Percentiles rank a stretch among this genome's conserved stretches.
phyloP scores from a whole-genome alignment of 2,797 vertebrate species.

The Chrosomus eos region DNA sequence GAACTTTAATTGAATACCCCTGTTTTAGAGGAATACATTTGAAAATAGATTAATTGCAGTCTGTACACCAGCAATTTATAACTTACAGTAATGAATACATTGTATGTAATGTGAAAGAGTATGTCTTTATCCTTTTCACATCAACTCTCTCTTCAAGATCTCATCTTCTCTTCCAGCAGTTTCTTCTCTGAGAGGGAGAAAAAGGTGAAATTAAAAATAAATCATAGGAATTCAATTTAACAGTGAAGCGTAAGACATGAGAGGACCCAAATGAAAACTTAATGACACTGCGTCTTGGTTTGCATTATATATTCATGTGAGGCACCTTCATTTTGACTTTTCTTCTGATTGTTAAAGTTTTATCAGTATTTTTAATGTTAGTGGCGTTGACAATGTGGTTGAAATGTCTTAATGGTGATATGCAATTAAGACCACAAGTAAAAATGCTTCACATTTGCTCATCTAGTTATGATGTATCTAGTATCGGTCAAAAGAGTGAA shows the following conservation, averaged over 20 bases:
- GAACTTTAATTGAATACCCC: not conserved
- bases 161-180: not conserved
- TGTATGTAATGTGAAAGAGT: not conserved
- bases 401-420: not conserved
- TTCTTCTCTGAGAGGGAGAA: constrained; percentile 1
- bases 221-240: constrained; percentile 28
- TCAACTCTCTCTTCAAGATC: not conserved
- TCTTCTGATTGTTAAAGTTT: constrained; percentile 15
- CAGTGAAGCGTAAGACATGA: constrained; percentile 27
- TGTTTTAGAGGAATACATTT: not conserved
- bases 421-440: not conserved
- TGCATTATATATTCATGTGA: constrained; percentile 14
- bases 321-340: constrained; percentile 12
- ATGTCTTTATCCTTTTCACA: constrained; percentile 4
- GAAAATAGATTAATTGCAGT: not conserved
- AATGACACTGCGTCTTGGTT: not conserved
- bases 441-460: not conserved
- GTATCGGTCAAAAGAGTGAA: not conserved
- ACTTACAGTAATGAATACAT: not conserved
- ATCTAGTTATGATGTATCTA: no score
- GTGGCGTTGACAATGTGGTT: not conserved
- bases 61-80: not conserved
- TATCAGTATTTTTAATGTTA: not conserved
- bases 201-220: constrained; percentile 23
- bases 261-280: constrained; percentile 25